Conservation (phyloP, 2,888 invertebrate genomes). For the Schrankia costaestrigalis region DNA sequence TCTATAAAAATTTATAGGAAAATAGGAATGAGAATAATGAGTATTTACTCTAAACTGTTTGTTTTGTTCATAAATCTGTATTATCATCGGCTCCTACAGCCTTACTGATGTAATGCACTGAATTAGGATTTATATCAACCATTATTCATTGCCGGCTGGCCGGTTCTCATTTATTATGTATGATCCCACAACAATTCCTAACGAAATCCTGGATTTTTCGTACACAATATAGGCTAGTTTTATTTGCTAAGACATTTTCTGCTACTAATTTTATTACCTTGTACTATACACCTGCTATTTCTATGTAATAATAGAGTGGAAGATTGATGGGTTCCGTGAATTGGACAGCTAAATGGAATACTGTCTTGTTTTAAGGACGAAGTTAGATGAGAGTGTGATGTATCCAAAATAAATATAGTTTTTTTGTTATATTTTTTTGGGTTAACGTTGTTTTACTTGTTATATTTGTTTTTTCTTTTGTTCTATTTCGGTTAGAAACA, state of each 20-base stretch:
- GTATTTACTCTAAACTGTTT: conserved; percentile 11
- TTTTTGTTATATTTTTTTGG: no score
- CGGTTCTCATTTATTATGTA: conserved; percentile 41
- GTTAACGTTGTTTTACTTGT: no score
- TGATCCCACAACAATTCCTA: conserved; percentile 7
- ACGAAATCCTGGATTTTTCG: conserved; percentile 18
- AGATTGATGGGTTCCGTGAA: conserved; percentile 4
- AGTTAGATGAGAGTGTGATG: background rate
- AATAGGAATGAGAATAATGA: no score
- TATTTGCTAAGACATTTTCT: conserved; percentile 7
- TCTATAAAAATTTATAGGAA: conserved; percentile 2
- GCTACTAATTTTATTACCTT: conserved; percentile 6
- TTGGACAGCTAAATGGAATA: conserved; percentile 1
- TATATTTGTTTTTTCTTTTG: no score
- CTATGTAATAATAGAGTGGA: conserved; percentile 2
- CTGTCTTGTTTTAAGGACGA: background rate
- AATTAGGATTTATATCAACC: conserved; percentile 54
- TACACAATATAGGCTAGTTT: conserved; percentile 15
- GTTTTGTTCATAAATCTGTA: conserved; percentile 46
- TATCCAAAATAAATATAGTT: no score
- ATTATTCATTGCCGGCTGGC: conserved; percentile 46
- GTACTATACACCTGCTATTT: conserved; percentile 5
- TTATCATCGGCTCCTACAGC: conserved; percentile 41
- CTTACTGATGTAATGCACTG: conserved; percentile 50
- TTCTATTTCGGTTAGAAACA: no score